Base-by-base conservation (phyloP, 1,140 invertebrate genomes). In the Drosophila sp. region DNA sequence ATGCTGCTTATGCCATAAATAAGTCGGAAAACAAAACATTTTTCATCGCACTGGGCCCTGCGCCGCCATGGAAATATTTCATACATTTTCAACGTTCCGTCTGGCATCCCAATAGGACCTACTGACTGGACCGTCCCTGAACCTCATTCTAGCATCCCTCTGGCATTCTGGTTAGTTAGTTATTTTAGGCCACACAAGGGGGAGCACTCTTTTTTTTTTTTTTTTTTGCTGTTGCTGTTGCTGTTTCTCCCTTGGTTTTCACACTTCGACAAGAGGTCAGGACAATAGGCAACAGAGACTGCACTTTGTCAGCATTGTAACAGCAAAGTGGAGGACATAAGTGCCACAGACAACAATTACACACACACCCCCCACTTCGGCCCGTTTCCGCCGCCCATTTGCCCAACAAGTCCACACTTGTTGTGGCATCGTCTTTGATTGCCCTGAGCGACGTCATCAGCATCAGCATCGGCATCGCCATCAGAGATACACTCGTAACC, bases 1-100 rank as follows among this genome's bases (percentile, higher is more conserved):
- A 47, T 58, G 75, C 60, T 66, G 58, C 32, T 56, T 70, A 78
- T 71, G 71, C 65, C 62, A 86, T 87, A 86, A 86, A 86, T 86
- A 86, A 83, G 76, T 79, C 61, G 40, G 57, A 79, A 89, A 80
- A 89, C 86, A 83, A 80, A 89, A 89, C 85, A 83, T 87, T 83
- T 89, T 87, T 87, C 84, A 89, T 72, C 50, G 58, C 60, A 56
- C 70, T 40, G 23, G 33, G 63, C 30, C 55, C 6, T 40, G 32
- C 47, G 27, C 57, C 47, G 27, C 57, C 64, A 69, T 76, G 72
- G 71, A 66, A 79, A 79, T 79, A 79, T 79, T 89, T 80, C 83
- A 87, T 89, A 87, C 80, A 87, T 89, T 32, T 56, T 29, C 54
- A 56, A n/a, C 56, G 17, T 35, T 35, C 17, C 5, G 56, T 35